Conservation (phyloP, 2,113 vertebrate genomes). For the Thalassarche chlororhynchos region DNA sequence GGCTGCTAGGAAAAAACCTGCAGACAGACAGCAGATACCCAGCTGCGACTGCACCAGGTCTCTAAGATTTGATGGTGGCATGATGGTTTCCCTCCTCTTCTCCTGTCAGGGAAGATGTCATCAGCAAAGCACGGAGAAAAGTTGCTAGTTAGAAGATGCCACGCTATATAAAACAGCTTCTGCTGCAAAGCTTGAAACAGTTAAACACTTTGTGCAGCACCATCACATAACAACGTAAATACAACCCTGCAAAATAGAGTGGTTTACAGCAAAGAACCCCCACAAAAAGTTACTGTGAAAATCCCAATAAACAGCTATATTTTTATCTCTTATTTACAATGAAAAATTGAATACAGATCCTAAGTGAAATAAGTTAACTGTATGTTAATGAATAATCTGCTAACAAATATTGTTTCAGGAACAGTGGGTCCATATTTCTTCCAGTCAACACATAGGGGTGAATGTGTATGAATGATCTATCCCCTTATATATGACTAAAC, state of each 20-base stretch:
- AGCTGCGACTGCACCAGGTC: not conserved
- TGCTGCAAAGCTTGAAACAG: not conserved
- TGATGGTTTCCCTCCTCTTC: not conserved
- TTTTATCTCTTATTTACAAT: not conserved
- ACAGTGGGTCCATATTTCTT: not conserved
- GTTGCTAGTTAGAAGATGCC: not conserved
- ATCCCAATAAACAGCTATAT: not conserved
- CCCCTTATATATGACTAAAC: conserved; percentile 34
- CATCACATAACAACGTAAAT: not conserved
- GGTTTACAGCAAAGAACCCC: not conserved
- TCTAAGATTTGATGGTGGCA: fast-evolving
- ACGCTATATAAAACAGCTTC: not conserved
- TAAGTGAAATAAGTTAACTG: not conserved
- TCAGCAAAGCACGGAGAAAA: not conserved
- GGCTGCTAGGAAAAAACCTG: not conserved
- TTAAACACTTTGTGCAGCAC: not conserved
- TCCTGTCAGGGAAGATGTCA: not conserved
- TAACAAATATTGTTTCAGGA: not conserved
- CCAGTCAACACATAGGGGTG: not conserved
- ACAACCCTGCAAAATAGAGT: not conserved
- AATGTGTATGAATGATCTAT: conserved; percentile 9
- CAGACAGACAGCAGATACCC: not conserved
- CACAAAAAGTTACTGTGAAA: not conserved
- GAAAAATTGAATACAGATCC: not conserved
- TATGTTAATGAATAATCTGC: not conserved